Percentiles rank a stretch among this genome's conserved stretches.
These are phyloP conservation scores for Listrodromus nycthemerus DNA, from an alignment of 2,888 invertebrate species.

Conservation along the genomic window DNA sequence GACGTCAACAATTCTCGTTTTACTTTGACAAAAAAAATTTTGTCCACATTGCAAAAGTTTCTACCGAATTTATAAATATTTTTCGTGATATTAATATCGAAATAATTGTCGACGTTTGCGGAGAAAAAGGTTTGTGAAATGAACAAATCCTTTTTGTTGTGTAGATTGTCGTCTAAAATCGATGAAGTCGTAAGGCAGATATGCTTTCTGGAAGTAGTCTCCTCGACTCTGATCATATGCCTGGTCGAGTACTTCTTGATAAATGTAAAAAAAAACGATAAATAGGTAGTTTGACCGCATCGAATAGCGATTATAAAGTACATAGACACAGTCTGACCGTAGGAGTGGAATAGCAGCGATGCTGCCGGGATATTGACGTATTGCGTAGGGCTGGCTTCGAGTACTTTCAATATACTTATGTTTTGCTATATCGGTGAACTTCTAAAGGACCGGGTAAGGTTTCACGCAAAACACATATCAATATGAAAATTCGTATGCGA, in stretches of 20 bases:
- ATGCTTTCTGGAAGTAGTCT: constrained; percentile 55
- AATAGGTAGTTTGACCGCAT: constrained; percentile 13
- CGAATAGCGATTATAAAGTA: too few species aligned
- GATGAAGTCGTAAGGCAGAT: constrained; percentile 44
- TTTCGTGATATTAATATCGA: too few species aligned
- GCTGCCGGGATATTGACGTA: constrained; percentile 49
- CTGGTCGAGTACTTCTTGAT: constrained; percentile 60
- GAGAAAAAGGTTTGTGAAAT: too few species aligned
- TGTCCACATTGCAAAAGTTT: too few species aligned
- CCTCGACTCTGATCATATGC: constrained; percentile 54
- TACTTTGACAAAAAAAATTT: too few species aligned
- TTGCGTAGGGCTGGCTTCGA: constrained; percentile 36
- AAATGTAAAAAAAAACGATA: constrained; percentile 65
- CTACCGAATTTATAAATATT: too few species aligned
- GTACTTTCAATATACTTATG: constrained; percentile 54
- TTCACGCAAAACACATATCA: neutral
- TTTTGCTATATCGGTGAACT: constrained; percentile 72
- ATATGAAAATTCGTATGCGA: too few species aligned
- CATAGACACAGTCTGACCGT: neutral
- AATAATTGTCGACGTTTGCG: too few species aligned
- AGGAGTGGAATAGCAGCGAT: constrained; percentile 56
- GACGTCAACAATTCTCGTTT: too few species aligned
- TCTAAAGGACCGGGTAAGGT: constrained; percentile 73
- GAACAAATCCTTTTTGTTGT: too few species aligned
- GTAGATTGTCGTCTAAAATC: constrained; percentile 44